A percentile compares a stretch with the other conserved stretches of the same genome.
phyloP scores from a whole-genome alignment of 2,888 invertebrate species.

The Malacosoma neustria region DNA sequence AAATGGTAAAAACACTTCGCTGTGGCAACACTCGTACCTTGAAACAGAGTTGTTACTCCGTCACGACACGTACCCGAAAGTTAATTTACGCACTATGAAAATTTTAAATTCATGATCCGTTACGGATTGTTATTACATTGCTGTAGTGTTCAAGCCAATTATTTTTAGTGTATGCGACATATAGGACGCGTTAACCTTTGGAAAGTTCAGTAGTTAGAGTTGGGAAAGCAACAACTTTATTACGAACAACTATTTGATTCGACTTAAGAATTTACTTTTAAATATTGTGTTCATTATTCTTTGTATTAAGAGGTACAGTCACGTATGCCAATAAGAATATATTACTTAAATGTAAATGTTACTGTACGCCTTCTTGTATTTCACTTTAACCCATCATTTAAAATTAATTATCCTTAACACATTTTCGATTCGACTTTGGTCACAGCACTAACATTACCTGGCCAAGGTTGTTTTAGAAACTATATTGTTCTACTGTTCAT shows the following conservation, averaged over 20 bases:
- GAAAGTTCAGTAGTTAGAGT: slow-evolving; percentile 12
- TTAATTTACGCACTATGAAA: slow-evolving; percentile 16
- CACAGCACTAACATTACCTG: neutral
- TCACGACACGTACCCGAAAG: slow-evolving; percentile 6
- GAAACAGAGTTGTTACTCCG: slow-evolving; percentile 7
- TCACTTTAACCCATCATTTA: too few relatives aligned
- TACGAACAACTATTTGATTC: too few relatives aligned
- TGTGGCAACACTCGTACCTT: neutral
- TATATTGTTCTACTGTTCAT: neutral
- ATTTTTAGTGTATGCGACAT: slow-evolving; percentile 27
- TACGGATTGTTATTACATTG: slow-evolving; percentile 23
- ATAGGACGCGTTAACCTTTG: slow-evolving; percentile 24
- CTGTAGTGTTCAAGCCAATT: slow-evolving; percentile 19
- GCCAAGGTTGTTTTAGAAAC: neutral
- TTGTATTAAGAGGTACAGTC: too few relatives aligned
- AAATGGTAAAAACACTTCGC: too few relatives aligned
- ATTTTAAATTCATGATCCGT: slow-evolving; percentile 28
- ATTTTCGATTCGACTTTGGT: too few relatives aligned
- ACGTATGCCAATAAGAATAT: too few relatives aligned
- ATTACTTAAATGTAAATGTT: too few relatives aligned
- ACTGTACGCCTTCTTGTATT: too few relatives aligned
- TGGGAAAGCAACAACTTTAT: too few relatives aligned
- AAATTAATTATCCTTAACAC: too few relatives aligned
- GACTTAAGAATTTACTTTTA: too few relatives aligned
- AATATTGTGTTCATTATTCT: too few relatives aligned